These are phyloP conservation scores for Aphis gossypii DNA, from an alignment of 1,140 invertebrate genomes.

Conservation along the genomic window DNA sequence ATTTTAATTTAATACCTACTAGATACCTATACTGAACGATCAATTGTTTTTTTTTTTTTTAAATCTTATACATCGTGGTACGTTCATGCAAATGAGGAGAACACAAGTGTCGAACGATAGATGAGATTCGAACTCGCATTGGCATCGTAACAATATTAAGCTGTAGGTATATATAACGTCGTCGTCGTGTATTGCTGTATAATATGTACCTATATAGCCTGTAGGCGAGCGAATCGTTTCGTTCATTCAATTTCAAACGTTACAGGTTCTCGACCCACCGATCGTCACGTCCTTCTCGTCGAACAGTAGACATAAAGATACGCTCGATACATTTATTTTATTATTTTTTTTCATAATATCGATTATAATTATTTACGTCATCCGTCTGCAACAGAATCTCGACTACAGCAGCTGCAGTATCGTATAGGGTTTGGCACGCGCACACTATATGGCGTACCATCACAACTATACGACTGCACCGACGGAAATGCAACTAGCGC, in stretches of 20 bases:
- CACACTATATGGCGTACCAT: background rate
- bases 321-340: background rate
- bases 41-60: background rate
- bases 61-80: background rate
- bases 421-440: background rate
- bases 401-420: no score
- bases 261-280: background rate
- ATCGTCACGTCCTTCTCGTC: background rate
- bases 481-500: constrained; percentile 13
- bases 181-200: background rate
- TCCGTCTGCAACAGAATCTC: background rate
- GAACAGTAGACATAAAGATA: background rate
- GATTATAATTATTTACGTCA: no score
- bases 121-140: background rate
- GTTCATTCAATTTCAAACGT: background rate
- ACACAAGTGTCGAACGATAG: background rate
- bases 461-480: background rate
- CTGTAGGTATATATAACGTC: no score
- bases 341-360: no score
- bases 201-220: background rate
- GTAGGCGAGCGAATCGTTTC: background rate
- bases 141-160: background rate
- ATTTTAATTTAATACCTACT: no score
- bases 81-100: background rate
- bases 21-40: background rate